A percentile compares a stretch with the other conserved stretches of the same genome.
phyloP scores from a whole-genome alignment of 2,113 vertebrate species.

The Rhegmatorhina hoffmannsi region DNA sequence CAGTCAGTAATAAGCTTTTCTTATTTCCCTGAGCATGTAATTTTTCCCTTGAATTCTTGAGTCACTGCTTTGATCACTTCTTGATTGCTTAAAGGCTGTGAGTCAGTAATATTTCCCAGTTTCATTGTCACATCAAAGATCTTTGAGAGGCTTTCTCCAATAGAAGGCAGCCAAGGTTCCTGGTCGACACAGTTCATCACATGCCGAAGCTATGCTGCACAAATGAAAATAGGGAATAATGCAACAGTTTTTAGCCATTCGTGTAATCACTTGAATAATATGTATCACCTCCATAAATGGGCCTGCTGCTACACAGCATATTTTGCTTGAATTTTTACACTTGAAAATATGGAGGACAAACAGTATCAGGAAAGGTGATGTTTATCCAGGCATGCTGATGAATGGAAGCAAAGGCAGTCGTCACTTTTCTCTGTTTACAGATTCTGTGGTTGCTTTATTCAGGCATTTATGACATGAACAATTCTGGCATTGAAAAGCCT shows the following conservation, averaged over 20 bases:
- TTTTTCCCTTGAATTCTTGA: conserved; percentile 52
- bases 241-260: conserved; percentile 41
- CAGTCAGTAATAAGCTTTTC: conserved; percentile 38
- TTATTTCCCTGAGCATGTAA: conserved; percentile 63
- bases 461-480: conserved; percentile 2
- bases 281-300: conserved; percentile 39
- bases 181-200: conserved; percentile 61
- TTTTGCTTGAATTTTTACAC: neutral
- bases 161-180: conserved; percentile 54
- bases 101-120: conserved; percentile 63
- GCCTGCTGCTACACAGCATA: conserved; percentile 15
- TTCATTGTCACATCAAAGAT: conserved; percentile 48
- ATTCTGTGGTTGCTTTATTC: conserved; percentile 34
- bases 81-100: conserved; percentile 68
- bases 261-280: conserved; percentile 63
- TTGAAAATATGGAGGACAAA: conserved; percentile 31
- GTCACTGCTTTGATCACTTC: conserved; percentile 55
- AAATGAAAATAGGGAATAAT: conserved; percentile 42
- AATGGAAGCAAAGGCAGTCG: neutral
- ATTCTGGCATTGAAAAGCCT: conserved; percentile 17
- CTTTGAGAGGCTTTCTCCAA: conserved; percentile 49
- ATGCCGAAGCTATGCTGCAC: conserved; percentile 12
- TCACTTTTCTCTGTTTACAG: neutral
- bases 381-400: neutral
- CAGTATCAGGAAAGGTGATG: neutral